phyloP scores from a whole-genome alignment of 1,140 invertebrate species.

The Pseudoatta argentina region DNA sequence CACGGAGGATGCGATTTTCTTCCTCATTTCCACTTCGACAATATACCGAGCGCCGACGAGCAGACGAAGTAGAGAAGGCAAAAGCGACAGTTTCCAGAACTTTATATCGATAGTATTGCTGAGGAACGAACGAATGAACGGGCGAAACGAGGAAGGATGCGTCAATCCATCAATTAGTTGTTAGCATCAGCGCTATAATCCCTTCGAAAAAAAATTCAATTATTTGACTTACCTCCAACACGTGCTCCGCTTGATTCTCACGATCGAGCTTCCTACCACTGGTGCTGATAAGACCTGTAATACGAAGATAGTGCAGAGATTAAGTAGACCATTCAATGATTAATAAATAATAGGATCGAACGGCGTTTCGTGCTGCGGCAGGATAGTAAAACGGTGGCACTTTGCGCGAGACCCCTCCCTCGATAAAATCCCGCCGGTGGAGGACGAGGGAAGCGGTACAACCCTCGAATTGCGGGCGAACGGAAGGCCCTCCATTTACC shows the following conservation, averaged over 20 bases:
- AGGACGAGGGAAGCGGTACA: neutral
- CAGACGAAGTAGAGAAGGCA: conserved; percentile 4
- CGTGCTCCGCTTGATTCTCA: conserved; percentile 93
- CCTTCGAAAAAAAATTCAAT: neutral
- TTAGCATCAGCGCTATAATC: conserved; percentile 65
- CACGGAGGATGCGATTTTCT: conserved; percentile 80
- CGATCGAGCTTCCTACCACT: conserved; percentile 94
- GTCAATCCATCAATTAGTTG: conserved; percentile 68
- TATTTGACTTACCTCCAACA: conserved; percentile 91
- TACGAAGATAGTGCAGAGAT: conserved; percentile 63
- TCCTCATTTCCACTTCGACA: conserved; percentile 81
- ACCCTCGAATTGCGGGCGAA: conserved; percentile 57
- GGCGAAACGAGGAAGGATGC: conserved; percentile 58
- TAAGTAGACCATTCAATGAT: conserved; percentile 17
- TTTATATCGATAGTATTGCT: conserved; percentile 43
- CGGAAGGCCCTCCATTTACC: conserved; percentile 61
- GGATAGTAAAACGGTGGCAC: conserved; percentile 17
- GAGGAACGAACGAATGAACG: conserved; percentile 29
- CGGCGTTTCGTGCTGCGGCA: neutral
- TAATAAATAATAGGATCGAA: conserved; percentile 59
- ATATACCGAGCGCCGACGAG: conserved; percentile 72
- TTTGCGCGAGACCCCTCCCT: neutral
- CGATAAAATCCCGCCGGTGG: conserved; percentile 7
- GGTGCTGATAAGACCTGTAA: conserved; percentile 93
- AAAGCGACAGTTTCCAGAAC: conserved; percentile 13